Evolutionary conservation across 2,888 invertebrate genomes (phyloP).

Genomic region (Margaritifera margaritifera): DNA sequence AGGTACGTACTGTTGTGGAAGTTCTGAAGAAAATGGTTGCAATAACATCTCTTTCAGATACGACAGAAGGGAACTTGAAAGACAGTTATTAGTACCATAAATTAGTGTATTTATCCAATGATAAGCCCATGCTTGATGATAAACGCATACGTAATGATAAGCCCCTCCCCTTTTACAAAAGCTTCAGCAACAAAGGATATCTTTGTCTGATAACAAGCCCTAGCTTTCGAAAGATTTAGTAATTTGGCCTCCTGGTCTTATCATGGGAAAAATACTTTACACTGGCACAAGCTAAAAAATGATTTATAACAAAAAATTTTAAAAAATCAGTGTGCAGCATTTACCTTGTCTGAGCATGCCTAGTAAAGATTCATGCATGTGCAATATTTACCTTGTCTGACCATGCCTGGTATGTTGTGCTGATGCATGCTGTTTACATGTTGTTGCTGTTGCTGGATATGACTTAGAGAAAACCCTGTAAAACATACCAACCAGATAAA

Average conservation of each 20-base stretch:
- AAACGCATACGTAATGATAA: too few species aligned
- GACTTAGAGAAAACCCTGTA: slow-evolving; percentile 62
- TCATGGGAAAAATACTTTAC: too few species aligned
- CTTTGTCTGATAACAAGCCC: neutral
- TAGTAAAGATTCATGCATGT: too few species aligned
- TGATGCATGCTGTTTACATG: slow-evolving; percentile 37
- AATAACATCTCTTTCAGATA: too few species aligned
- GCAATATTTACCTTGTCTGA: slow-evolving; percentile 39
- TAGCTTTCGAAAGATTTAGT: too few species aligned
- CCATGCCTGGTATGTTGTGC: slow-evolving; percentile 42
- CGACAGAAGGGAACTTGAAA: too few species aligned
- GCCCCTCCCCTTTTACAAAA: neutral
- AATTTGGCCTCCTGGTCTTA: too few species aligned
- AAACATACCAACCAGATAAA: slow-evolving; percentile 4
- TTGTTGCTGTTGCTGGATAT: slow-evolving; percentile 51
- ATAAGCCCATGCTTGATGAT: too few species aligned
- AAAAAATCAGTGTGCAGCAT: neutral
- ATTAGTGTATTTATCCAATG: neutral
- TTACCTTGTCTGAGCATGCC: slow-evolving; percentile 9
- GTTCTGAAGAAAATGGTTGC: too few species aligned
- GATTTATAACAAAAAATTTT: neutral
- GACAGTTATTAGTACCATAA: too few species aligned
- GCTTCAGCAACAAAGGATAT: too few species aligned
- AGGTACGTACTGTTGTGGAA: too few species aligned
- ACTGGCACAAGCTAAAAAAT: neutral